A percentile compares a stretch with the other conserved stretches of the same genome.
Evolutionary conservation across 2,797 vertebrate genomes (phyloP).

Genomic region (Darevskia nairensis): DNA sequence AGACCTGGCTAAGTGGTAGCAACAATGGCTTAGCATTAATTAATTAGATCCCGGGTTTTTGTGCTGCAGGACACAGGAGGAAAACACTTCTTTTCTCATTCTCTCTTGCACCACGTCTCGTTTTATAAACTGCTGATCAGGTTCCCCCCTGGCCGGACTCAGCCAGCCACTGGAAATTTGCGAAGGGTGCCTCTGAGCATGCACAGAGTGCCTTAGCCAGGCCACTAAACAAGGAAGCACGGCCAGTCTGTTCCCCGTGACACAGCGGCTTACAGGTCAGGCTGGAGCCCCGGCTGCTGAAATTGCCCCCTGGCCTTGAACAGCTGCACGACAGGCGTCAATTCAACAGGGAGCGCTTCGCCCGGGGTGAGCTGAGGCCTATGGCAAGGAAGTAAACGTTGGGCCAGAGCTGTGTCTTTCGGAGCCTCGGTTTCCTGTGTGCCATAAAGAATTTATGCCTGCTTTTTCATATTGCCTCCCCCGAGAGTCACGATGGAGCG

Average conservation of each 20-base stretch:
- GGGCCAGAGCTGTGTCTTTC: background rate
- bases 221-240: background rate
- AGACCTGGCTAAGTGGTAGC: background rate
- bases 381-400: no score
- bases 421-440: background rate
- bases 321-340: background rate
- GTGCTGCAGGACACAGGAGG: no score
- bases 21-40: background rate
- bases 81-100: no score
- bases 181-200: background rate
- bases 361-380: background rate
- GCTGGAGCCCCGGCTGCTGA: background rate
- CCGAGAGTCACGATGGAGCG: background rate
- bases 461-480: conserved; percentile 1
- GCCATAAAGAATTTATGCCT: conserved; percentile 15
- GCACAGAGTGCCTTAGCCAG: background rate
- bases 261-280: background rate
- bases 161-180: no score
- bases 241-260: background rate
- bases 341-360: background rate
- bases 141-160: no score
- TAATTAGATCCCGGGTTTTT: no score
- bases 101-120: background rate
- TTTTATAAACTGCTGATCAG: background rate
- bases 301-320: background rate